Conservation (phyloP, 2,888 invertebrate genomes). For the Lordiphosa fenestrarum region DNA sequence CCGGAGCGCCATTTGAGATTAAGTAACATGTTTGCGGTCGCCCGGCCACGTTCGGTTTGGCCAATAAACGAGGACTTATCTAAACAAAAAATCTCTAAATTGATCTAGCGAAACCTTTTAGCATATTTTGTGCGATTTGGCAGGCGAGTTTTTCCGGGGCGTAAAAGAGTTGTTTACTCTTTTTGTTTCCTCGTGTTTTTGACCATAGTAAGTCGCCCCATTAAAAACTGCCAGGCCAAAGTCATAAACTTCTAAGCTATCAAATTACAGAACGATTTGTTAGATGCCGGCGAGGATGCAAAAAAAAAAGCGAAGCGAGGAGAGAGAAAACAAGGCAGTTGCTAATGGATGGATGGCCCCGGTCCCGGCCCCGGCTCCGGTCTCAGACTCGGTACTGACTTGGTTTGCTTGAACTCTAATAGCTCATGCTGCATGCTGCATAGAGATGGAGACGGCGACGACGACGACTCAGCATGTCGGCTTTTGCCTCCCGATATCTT, state of each 20-base stretch:
- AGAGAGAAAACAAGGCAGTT: slow-evolving; percentile 32
- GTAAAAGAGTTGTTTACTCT: slow-evolving; percentile 43
- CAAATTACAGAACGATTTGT: slow-evolving; percentile 77
- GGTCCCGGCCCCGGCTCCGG: background rate
- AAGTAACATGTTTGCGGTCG: slow-evolving; percentile 65
- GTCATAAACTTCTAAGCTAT: slow-evolving; percentile 76
- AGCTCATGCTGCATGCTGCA: slow-evolving; percentile 52
- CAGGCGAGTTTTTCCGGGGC: slow-evolving; percentile 59
- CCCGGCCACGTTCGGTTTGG: slow-evolving; percentile 38
- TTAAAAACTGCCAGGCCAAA: slow-evolving; percentile 71
- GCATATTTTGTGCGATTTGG: slow-evolving; percentile 76
- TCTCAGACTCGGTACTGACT: slow-evolving; percentile 36
- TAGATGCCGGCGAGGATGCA: slow-evolving; percentile 69
- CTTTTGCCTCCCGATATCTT: slow-evolving; percentile 70
- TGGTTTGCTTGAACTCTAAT: slow-evolving; percentile 70
- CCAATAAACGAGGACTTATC: slow-evolving; percentile 70
- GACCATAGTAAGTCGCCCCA: slow-evolving; percentile 51
- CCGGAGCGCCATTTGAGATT: slow-evolving; percentile 69
- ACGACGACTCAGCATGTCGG: slow-evolving; percentile 62
- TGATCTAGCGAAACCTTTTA: slow-evolving; percentile 76
- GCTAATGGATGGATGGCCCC: slow-evolving; percentile 55
- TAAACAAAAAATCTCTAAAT: slow-evolving; percentile 72
- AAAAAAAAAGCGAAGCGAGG: slow-evolving; percentile 14
- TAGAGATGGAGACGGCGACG: slow-evolving; percentile 7
- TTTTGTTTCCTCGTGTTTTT: slow-evolving; percentile 10